phyloP scores from a whole-genome alignment of 1,140 invertebrate species.

The Bombus terrestris region DNA sequence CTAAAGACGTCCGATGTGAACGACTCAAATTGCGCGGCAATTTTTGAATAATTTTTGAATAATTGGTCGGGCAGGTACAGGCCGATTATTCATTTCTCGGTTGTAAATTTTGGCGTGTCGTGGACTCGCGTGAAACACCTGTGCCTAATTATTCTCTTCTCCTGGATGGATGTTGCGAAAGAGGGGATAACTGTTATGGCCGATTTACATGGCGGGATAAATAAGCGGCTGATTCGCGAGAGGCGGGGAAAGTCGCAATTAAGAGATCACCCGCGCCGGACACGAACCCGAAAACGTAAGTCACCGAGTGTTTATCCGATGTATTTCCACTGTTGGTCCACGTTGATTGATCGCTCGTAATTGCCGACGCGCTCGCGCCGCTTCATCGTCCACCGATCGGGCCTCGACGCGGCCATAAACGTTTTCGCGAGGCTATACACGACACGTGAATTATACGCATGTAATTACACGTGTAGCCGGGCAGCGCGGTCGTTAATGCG shows the following conservation, averaged over 20 bases:
- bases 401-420: constrained; percentile 15
- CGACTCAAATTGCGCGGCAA: neutral
- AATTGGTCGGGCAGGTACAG: neutral
- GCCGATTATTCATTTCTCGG: neutral
- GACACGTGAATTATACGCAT: constrained; percentile 54
- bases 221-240: constrained; percentile 17
- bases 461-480: constrained; percentile 46
- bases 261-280: constrained; percentile 47
- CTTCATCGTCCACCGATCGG: constrained; percentile 9
- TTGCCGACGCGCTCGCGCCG: constrained; percentile 16
- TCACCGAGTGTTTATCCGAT: constrained; percentile 31
- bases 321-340: constrained; percentile 11
- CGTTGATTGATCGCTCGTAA: constrained; percentile 52
- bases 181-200: neutral
- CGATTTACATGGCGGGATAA: constrained; percentile 38
- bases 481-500: constrained; percentile 31
- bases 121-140: constrained; percentile 1
- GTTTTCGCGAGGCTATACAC: constrained; percentile 31
- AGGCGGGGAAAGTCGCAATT: constrained; percentile 21
- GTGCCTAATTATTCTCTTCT: constrained; percentile 18
- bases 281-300: constrained; percentile 35
- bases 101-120: constrained; percentile 23
- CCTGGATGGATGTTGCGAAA: neutral
- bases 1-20: neutral
- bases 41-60: constrained; percentile 23